Evolutionary conservation across 1,140 invertebrate genomes (phyloP).

Genomic region (Daktulosphaira vitifoliae): DNA sequence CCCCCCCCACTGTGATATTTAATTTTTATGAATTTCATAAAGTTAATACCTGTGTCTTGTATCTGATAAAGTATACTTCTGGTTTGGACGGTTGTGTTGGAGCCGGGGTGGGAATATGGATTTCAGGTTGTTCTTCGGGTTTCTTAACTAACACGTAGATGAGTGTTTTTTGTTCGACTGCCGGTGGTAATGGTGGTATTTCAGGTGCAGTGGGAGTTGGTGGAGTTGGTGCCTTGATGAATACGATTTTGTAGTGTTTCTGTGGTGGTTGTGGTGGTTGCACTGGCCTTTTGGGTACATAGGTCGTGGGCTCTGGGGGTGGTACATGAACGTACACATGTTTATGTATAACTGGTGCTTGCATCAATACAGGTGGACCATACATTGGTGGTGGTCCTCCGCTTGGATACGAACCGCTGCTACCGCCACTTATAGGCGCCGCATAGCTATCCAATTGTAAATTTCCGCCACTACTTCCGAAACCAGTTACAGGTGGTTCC

Average conservation of each 20-base stretch:
- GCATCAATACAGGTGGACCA: conserved; percentile 60
- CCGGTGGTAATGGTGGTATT: conserved; percentile 60
- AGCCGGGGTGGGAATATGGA: conserved; percentile 64
- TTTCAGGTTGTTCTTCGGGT: conserved; percentile 68
- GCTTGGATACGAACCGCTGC: conserved; percentile 42
- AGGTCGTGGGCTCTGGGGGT: conserved; percentile 68
- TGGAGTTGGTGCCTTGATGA: conserved; percentile 75
- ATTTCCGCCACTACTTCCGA: conserved; percentile 35
- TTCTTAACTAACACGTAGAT: conserved; percentile 85
- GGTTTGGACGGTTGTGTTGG: conserved; percentile 75
- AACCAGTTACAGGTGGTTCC: conserved; percentile 34
- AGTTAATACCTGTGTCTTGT: conserved; percentile 62
- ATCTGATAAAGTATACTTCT: conserved; percentile 79
- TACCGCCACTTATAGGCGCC: conserved; percentile 39
- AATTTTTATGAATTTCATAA: not conserved
- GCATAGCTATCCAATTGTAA: conserved; percentile 40
- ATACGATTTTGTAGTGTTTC: conserved; percentile 83
- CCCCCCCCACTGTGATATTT: no score
- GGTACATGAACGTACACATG: conserved; percentile 80
- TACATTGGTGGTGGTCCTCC: conserved; percentile 56
- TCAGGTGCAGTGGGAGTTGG: conserved; percentile 66
- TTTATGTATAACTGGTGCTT: conserved; percentile 67
- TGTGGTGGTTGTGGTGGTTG: conserved; percentile 56
- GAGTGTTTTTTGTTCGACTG: conserved; percentile 76
- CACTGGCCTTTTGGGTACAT: conserved; percentile 45